phyloP scores from a whole-genome alignment of 1,140 invertebrate species.

The Philotrypesis tridentata region DNA sequence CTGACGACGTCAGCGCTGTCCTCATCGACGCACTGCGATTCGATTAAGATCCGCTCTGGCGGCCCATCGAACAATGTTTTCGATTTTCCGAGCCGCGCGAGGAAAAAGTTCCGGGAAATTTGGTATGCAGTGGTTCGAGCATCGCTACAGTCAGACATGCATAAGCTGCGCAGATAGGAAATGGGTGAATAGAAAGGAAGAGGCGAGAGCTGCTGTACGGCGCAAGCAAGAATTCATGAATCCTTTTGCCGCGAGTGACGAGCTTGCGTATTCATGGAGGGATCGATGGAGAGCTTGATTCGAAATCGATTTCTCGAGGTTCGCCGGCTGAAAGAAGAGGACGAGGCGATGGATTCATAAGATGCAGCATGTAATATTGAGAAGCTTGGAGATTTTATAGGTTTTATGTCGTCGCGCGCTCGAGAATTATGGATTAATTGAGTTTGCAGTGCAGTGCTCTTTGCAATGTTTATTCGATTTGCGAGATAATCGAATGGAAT shows the following conservation, averaged over 20 bases:
- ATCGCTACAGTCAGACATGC: slow-evolving; percentile 7
- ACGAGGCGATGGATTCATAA: background rate
- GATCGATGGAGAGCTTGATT: background rate
- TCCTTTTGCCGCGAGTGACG: background rate
- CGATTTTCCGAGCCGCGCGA: slow-evolving; percentile 11
- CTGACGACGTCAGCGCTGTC: background rate
- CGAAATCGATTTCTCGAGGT: background rate
- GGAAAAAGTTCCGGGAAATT: background rate
- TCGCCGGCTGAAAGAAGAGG: background rate
- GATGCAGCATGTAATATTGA: background rate
- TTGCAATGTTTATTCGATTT: too few relatives aligned
- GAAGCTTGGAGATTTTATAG: background rate
- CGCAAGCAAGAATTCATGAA: slow-evolving; percentile 17
- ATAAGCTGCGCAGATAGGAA: background rate
- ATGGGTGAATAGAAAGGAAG: background rate
- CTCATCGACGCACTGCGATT: slow-evolving; percentile 13
- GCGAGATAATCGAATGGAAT: too few relatives aligned
- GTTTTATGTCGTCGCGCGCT: background rate
- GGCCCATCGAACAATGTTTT: slow-evolving; percentile 27
- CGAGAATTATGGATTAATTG: background rate
- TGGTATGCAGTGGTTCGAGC: slow-evolving; percentile 12
- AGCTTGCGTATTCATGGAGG: background rate
- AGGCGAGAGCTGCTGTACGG: background rate
- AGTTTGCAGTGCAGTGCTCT: background rate
- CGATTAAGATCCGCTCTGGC: background rate